Base-by-base conservation (phyloP, 2,888 invertebrate genomes). In the Drosophila birchii region DNA sequence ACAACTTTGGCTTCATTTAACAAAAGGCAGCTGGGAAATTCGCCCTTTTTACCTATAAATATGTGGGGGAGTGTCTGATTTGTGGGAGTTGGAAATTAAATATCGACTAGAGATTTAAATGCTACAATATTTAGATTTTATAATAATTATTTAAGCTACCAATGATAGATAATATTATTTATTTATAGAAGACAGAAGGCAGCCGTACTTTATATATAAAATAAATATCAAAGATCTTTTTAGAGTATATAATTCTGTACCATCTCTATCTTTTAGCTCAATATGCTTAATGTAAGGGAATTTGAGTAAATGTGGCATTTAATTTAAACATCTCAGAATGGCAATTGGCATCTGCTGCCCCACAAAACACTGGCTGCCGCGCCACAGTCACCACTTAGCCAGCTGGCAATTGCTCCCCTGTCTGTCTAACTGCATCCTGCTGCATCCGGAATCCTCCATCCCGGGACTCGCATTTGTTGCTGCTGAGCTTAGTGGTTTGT, bases 1-100 rank as follows among this genome's bases (percentile, higher is more conserved):
- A 68, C 75, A 88, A 81, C 86, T 88, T 86, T 72, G 71, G 88
- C 86, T 86, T 88, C 88, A 86, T 86, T 84, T 72, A 86, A 86
- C 86, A 88, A 88, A 86, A 81, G 81, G 76, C 76, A 75, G 57
- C 44, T 49, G 75, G 11, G 12, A 59, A 23, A n/a, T 70, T 44
- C 23, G 20, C 6, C 36, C 20, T 14, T 20, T 23, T 81, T 80
- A 61, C 66, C 75, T 73, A 67, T 23, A 23, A 23, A 23, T 75
- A 75, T 63, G 67, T 61, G 29, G 26, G 29, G 53, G 43, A 36
- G 63, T 36, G 55, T 5, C 12, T n/a, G n/a, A 11, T n/a, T n/a
- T 2, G 29, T 18, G 29, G 6, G 4, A 18, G 12, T 18, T 32
- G 0, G 7, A 18, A 18, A 32, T 49, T 49, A 32, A 32, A 18